Evolutionary conservation across 2,113 vertebrate genomes (phyloP), one percentile per base, ranked within the genome.

Genomic region (Rhabdornis inornatus): DNA sequence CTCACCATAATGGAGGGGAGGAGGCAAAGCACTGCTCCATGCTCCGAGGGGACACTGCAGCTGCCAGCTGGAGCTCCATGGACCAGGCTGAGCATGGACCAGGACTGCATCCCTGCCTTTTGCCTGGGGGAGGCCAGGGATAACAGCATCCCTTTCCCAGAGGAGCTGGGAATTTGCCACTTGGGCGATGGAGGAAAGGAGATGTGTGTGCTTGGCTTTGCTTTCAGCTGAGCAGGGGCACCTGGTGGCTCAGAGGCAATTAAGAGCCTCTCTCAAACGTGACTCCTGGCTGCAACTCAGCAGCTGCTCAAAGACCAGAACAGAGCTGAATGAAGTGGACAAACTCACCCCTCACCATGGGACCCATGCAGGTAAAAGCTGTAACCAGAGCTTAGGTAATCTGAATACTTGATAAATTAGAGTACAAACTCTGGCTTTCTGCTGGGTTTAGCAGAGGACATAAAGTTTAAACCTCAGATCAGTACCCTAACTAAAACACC

Each of bases 211-310:
- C 80, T 39, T 86, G 88, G 75, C 79, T 94, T 40, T 40, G 59
- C 24, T 77, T 93, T 90, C 68, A 90, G 66, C n/a, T 17, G 57
- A 93, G 57, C 75, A 93, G 63, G 27, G 71, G 66, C 50, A 70
- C 71, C 92, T 87, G 85, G 42, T 17, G 68, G 89, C 87, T 90
- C 92, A 94, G 79, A 95, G 56, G 92, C 85, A 94, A 97, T 95
- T 94, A 95, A 86, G 56, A 94, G 63, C 50, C 77, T 57, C 79
- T 91, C 79, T 94, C 88, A 83, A 81, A 95, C 6, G 24, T 94
- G 75, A 90, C 92, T 93, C 85, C 39, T 90, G 79, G 79, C 90
- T 83, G 79, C 79, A 77, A 11, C 76, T 92, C 95, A 65, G 83
- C 85, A 93, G 90, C 96, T 95, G 71, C 70, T 95, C 85, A 57